phyloP scores from a whole-genome alignment of 1,140 invertebrate species.

The Polypedilum pembai region DNA sequence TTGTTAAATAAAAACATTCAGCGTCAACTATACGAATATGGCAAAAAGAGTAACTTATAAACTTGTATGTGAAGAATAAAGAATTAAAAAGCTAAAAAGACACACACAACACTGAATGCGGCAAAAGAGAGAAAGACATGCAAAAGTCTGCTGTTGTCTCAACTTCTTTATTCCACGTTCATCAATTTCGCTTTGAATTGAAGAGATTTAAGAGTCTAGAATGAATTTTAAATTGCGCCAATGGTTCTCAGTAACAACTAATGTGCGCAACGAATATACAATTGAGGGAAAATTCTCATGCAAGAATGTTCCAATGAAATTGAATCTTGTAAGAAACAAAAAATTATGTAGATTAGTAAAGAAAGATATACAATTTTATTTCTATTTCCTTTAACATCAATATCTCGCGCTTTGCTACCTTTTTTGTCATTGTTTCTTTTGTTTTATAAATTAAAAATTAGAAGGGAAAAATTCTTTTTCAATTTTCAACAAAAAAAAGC shows the following conservation, averaged over 20 bases:
- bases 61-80: background rate
- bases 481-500: no score
- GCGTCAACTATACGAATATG: background rate
- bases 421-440: background rate
- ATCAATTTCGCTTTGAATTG: constrained; percentile 8
- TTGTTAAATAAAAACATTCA: background rate
- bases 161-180: background rate
- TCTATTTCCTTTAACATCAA: constrained; percentile 3
- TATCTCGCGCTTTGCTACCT: background rate
- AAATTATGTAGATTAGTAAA: background rate
- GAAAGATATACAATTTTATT: background rate
- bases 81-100: background rate
- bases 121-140: background rate
- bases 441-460: no score
- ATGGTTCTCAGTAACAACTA: background rate
- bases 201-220: background rate
- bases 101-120: background rate
- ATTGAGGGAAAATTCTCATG: constrained; percentile 17
- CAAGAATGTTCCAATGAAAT: background rate
- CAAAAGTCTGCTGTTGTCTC: background rate
- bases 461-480: no score
- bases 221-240: constrained; percentile 1
- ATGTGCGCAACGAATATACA: constrained; percentile 3
- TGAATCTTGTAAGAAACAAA: background rate
- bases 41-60: constrained; percentile 6